Evolutionary conservation across 2,113 vertebrate genomes (phyloP), one percentile per base, ranked within the genome.

Genomic region (Ivindomyrus marchei): DNA sequence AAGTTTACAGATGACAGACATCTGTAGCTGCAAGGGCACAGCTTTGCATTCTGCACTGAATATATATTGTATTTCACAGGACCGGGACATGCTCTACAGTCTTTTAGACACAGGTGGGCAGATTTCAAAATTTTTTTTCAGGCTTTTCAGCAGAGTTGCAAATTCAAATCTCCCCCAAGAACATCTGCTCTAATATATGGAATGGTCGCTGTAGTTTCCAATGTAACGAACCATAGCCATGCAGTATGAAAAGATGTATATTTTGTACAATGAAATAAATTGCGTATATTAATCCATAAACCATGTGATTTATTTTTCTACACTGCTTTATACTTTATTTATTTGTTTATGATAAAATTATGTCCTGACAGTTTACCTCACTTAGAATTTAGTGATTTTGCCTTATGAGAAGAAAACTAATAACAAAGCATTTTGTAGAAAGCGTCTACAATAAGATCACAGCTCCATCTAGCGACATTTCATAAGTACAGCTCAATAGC

Each of bases 391-490:
- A 86, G 84, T 50, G 84, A 86, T 87, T 31, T 53, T 53, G 85
- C 50, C 21, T 86, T 46, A 86, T 31, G 47, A 49, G 74, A 85
- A 85, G 11, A 53, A 87, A 87, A 53, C 5, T 53, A 53, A 53
- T 87, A 87, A 87, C 85, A n/a, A 15, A n/a, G 49, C 31, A 87
- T 87, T 56, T 87, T 56, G 39, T 85, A 49, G 88, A 58, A 46
- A 45, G 47, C 46, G 62, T 17, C 85, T 92, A 91, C 88, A 87
- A 93, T 90, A 94, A 94, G 93, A 94, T 92, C 91, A 91, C 93
- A 96, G 94, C 95, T 86, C 95, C 95, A 96, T 95, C 96, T 96
- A 95, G 93, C 94, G 96, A 50, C 21, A 1, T 24, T 42, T n/a
- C 77, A 24, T 7, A 83, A 84, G 15, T 42, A 42, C 7, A 89